Conservation (phyloP, 2,113 vertebrate species). For the Entomyzon cyanotis region DNA sequence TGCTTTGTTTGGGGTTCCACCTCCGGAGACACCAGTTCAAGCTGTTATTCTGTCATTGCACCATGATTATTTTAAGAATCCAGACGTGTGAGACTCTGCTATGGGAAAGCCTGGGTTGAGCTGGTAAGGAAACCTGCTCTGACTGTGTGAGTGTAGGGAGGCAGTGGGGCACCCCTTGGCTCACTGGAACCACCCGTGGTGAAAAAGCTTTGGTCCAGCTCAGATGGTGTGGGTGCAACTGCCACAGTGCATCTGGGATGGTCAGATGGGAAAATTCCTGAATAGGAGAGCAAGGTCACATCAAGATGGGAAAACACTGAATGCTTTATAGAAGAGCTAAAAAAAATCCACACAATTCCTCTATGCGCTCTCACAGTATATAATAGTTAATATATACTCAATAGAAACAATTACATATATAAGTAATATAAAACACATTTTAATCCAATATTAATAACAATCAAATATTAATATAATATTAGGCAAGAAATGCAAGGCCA, state of each 20-base stretch:
- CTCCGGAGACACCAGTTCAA: background rate
- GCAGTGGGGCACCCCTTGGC: fast-evolving
- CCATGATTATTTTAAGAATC: background rate
- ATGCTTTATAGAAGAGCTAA: background rate
- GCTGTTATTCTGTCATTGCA: background rate
- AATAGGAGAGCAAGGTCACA: background rate
- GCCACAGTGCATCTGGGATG: background rate
- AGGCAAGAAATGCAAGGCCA: background rate
- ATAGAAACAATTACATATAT: background rate
- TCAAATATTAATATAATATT: no score
- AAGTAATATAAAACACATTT: background rate
- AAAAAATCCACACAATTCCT: background rate
- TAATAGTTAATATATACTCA: background rate
- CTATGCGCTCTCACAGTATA: background rate
- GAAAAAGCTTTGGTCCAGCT: fast-evolving
- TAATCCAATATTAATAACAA: background rate
- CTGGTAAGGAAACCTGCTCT: background rate
- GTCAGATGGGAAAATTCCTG: background rate
- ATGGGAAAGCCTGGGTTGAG: background rate
- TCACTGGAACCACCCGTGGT: background rate
- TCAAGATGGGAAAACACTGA: background rate
- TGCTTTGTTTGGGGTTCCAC: background rate
- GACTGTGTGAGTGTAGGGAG: background rate
- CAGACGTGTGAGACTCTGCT: background rate
- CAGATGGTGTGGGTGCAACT: background rate